These are phyloP conservation scores for Hippopotamyrus pictus DNA, from an alignment of 2,797 vertebrate species.

Conservation along the genomic window DNA sequence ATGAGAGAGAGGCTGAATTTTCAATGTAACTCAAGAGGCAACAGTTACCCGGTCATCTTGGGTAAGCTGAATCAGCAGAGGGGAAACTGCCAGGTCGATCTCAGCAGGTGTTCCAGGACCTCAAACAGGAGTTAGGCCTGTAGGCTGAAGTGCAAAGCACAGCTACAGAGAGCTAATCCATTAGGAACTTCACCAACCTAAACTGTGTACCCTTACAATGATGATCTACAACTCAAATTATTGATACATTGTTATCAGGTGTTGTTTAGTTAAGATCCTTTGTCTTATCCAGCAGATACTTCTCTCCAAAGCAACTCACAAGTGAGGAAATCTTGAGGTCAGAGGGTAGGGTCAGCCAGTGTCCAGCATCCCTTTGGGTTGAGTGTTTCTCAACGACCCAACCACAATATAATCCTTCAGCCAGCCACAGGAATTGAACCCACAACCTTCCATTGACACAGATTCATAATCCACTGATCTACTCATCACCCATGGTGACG, in stretches of 20 bases:
- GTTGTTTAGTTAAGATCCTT: neutral
- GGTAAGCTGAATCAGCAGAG: neutral
- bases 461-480: neutral
- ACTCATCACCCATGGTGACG: neutral
- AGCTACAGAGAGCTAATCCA: neutral
- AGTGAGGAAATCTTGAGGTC: neutral
- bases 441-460: neutral
- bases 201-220: neutral
- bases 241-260: neutral
- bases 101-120: neutral
- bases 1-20: neutral
- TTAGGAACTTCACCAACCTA: neutral
- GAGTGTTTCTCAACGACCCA: neutral
- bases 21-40: neutral
- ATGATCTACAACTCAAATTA: neutral
- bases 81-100: neutral
- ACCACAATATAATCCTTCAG: neutral
- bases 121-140: neutral
- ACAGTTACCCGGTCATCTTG: neutral
- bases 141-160: neutral
- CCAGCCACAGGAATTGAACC: neutral
- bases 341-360: neutral
- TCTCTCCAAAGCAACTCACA: neutral
- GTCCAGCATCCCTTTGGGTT: neutral
- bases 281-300: neutral